phyloP scores from a whole-genome alignment of 2,888 invertebrate genomes.

The Ditula angustiorana region DNA sequence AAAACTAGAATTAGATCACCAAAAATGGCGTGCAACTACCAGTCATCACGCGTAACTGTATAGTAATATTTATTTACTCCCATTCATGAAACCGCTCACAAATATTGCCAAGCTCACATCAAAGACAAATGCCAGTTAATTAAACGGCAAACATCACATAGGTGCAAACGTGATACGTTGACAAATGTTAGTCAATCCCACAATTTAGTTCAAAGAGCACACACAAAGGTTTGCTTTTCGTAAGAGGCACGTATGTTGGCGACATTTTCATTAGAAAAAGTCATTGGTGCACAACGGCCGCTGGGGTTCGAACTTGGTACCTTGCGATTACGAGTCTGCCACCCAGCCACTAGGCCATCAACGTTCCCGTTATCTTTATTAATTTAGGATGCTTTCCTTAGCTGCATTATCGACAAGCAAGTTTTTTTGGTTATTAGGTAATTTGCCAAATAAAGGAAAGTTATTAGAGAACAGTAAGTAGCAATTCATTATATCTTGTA shows the following conservation, averaged over 20 bases:
- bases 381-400: no score
- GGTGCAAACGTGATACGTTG: conserved; percentile 18
- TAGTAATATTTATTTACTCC: conserved; percentile 2
- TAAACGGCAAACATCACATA: conserved; percentile 24
- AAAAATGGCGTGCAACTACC: not conserved
- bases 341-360: no score
- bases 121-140: conserved; percentile 32
- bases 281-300: no score
- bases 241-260: conserved; percentile 5
- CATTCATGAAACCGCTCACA: conserved; percentile 24
- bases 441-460: no score
- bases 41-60: not conserved
- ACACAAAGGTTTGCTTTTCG: conserved; percentile 27
- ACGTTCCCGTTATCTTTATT: no score
- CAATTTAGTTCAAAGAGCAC: conserved; percentile 25
- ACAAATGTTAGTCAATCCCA: conserved; percentile 37
- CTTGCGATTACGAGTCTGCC: no score
- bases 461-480: no score
- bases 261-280: conserved; percentile 12
- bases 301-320: no score
- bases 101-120: conserved; percentile 23
- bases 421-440: no score
- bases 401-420: no score
- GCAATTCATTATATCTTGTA: no score
- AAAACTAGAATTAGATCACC: no score